These are phyloP conservation scores for Regulus satrapa DNA, from an alignment of 2,113 vertebrate species.

Conservation along the genomic window DNA sequence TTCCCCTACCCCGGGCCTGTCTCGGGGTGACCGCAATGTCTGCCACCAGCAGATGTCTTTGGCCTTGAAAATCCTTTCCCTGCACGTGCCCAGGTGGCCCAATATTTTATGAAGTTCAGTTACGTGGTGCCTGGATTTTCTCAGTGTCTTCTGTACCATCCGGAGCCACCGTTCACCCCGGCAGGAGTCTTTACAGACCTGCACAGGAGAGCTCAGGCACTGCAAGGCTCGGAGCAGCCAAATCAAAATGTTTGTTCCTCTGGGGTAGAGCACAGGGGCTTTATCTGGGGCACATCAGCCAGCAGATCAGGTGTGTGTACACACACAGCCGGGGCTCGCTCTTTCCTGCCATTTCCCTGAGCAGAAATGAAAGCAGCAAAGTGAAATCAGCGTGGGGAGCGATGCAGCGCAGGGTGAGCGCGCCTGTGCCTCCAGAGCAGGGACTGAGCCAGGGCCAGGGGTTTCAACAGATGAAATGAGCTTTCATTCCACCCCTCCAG, in stretches of 20 bases:
- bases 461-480: not conserved
- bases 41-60: not conserved
- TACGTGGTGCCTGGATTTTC: not conserved
- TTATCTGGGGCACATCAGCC: not conserved
- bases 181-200: not conserved
- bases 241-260: not conserved
- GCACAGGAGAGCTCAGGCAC: not conserved
- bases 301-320: not conserved
- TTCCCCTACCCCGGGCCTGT: not conserved
- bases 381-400: not conserved
- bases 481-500: not conserved
- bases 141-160: not conserved
- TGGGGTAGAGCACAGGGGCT: not conserved
- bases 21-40: not conserved
- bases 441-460: too few relatives aligned
- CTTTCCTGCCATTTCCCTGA: not conserved
- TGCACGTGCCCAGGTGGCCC: not conserved
- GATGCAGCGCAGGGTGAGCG: too few relatives aligned
- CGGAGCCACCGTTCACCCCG: not conserved
- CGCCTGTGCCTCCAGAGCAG: too few relatives aligned
- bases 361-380: not conserved
- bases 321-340: accelerated
- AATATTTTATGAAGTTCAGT: not conserved
- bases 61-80: not conserved
- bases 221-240: not conserved